Evolutionary conservation across 30 jellyfish, hydroid and myxozoan genomes (phyloP).

Genomic region (Turritopsis rubra): DNA sequence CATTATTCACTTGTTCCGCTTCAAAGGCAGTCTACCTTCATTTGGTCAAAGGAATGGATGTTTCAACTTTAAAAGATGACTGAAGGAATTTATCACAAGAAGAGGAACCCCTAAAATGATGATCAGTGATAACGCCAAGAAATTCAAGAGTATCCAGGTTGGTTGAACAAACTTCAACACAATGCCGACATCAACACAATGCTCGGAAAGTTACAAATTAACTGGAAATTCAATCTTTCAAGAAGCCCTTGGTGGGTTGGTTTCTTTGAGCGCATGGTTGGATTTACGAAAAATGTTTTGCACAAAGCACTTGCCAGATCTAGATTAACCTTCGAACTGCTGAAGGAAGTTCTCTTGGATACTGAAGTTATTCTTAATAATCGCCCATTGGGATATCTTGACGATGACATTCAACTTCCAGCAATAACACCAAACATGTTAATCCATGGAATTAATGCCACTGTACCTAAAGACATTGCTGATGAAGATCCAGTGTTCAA

Average conservation of each 20-base stretch:
- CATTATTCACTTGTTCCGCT: conserved; percentile 59
- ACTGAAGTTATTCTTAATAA: conserved; percentile 33
- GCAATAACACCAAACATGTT: conserved; percentile 29
- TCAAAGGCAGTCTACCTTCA: conserved; percentile 58
- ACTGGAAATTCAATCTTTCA: conserved; percentile 54
- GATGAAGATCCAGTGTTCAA: conserved; percentile 3
- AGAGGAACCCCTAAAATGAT: conserved; percentile 57
- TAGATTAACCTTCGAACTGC: conserved; percentile 32
- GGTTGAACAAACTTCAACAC: conserved; percentile 24
- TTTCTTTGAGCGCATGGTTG: conserved; percentile 48
- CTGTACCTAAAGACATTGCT: neutral
- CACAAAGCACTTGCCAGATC: conserved; percentile 36
- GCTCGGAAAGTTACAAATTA: conserved; percentile 26
- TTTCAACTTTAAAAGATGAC: conserved; percentile 28
- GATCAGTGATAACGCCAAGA: conserved; percentile 57
- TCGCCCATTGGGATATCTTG: conserved; percentile 21
- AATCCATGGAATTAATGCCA: conserved; percentile 14
- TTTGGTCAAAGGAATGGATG: conserved; percentile 42
- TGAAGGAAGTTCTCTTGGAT: conserved; percentile 45
- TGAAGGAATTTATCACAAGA: conserved; percentile 60
- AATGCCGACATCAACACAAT: conserved; percentile 26
- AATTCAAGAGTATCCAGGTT: conserved; percentile 42
- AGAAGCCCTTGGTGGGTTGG: conserved; percentile 76
- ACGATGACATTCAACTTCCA: conserved; percentile 21
- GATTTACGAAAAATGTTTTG: conserved; percentile 29